A percentile compares a stretch with the other conserved stretches of the same genome.
phyloP scores from a whole-genome alignment of 2,113 vertebrate genomes.

The Tyto alba region DNA sequence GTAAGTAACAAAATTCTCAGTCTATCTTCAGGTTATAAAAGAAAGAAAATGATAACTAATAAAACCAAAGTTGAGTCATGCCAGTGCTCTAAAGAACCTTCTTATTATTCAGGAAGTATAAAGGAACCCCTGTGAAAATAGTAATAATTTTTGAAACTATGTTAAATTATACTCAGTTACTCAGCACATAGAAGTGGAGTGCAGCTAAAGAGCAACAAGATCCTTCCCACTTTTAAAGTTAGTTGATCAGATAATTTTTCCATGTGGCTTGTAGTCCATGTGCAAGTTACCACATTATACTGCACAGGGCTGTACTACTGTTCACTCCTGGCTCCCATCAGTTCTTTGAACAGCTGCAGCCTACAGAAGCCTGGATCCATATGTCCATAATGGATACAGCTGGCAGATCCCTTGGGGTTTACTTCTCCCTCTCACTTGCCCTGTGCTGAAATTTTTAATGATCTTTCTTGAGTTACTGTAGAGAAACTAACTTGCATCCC shows the following conservation, averaged over 20 bases:
- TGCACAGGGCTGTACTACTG: neutral
- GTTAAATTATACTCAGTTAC: neutral
- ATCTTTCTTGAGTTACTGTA: neutral
- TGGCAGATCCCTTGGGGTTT: neutral
- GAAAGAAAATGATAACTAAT: neutral
- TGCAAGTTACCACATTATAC: neutral
- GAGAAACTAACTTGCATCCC: neutral
- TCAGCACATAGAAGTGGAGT: neutral
- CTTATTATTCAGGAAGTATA: neutral
- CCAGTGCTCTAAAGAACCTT: neutral
- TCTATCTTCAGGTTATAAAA: slow-evolving; percentile 15
- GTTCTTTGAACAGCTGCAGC: neutral
- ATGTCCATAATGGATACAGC: neutral
- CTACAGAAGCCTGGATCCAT: neutral
- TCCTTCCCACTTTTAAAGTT: neutral
- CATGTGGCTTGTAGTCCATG: neutral
- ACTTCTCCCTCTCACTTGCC: neutral
- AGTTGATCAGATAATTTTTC: neutral
- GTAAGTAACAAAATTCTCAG: slow-evolving; percentile 75
- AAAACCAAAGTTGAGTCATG: neutral
- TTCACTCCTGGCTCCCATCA: neutral
- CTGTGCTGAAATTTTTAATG: neutral
- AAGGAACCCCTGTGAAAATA: neutral
- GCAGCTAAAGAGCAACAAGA: neutral
- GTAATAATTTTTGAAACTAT: neutral